Evolutionary conservation across 1,140 invertebrate species (phyloP).

Genomic region (Drosophila melanica): DNA sequence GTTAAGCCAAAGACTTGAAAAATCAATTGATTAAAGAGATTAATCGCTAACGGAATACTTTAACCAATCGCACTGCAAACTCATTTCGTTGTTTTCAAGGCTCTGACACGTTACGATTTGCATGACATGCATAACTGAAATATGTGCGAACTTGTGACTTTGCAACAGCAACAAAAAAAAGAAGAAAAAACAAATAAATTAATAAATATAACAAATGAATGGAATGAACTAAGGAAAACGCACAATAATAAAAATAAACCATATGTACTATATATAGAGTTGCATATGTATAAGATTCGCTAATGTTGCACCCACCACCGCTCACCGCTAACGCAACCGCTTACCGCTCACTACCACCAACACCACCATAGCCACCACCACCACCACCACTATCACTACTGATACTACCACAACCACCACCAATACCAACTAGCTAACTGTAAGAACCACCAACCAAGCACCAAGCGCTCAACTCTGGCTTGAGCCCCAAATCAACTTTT

Average conservation of each 20-base stretch:
- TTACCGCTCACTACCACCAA: slow-evolving; percentile 28
- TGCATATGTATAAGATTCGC: slow-evolving; percentile 27
- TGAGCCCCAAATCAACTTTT: slow-evolving; percentile 16
- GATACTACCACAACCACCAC: slow-evolving; percentile 35
- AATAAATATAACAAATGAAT: neutral
- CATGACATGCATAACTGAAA: neutral
- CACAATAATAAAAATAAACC: neutral
- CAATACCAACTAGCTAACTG: slow-evolving; percentile 38
- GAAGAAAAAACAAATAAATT: neutral
- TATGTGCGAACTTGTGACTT: neutral
- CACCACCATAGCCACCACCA: neutral
- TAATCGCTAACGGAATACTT: slow-evolving; percentile 1
- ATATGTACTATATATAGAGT: neutral
- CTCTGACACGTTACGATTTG: neutral
- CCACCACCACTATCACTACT: slow-evolving; percentile 40
- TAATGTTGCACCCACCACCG: slow-evolving; percentile 48
- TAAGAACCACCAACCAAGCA: slow-evolving; percentile 18
- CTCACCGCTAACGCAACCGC: slow-evolving; percentile 60
- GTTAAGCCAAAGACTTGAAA: slow-evolving; percentile 33
- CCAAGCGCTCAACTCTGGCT: slow-evolving; percentile 19
- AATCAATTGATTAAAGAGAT: slow-evolving; percentile 35
- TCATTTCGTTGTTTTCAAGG: neutral
- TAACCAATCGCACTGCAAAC: neutral
- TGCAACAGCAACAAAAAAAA: neutral
- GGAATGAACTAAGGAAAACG: slow-evolving; percentile 2